A percentile compares a stretch with the other conserved stretches of the same genome.
phyloP scores from a whole-genome alignment of 2,888 invertebrate species.

The Ferrisia virgata region DNA sequence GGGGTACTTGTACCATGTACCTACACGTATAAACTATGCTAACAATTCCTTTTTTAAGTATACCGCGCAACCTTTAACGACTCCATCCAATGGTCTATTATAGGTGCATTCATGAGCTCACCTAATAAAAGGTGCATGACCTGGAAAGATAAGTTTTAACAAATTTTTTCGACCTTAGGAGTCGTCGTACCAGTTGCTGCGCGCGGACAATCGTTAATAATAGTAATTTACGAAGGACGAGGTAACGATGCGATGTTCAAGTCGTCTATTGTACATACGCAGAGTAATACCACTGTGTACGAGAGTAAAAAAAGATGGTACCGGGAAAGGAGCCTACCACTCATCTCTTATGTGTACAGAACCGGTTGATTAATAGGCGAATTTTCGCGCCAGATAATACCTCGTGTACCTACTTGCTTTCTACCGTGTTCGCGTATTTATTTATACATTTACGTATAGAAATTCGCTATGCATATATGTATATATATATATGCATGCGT shows the following conservation, averaged over 20 bases:
- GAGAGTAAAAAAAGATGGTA: not conserved
- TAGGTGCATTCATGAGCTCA: not conserved
- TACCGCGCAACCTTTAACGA: not conserved
- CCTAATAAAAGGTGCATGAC: not conserved
- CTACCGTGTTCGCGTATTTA: too few species aligned
- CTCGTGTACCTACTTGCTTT: not conserved
- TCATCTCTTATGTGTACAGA: not conserved
- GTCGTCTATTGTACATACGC: not conserved
- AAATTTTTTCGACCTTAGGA: constrained; percentile 12
- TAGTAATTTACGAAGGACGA: constrained; percentile 22
- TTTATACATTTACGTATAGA: too few species aligned
- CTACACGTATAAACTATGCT: too few species aligned
- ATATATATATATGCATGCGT: too few species aligned
- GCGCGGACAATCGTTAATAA: constrained; percentile 11
- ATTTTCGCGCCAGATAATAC: not conserved
- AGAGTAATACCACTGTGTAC: too few species aligned
- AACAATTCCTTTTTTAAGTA: not conserved
- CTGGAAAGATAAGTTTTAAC: not conserved
- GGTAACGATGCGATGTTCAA: not conserved
- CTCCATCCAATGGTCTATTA: not conserved
- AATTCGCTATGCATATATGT: too few species aligned
- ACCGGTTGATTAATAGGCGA: not conserved
- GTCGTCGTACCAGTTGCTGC: not conserved
- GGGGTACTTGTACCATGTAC: too few species aligned
- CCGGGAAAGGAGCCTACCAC: not conserved